Percentiles rank a stretch among this genome's conserved stretches.
These are phyloP conservation scores for Caenorhabditis doughertyi DNA, from an alignment of 2,888 invertebrate species.

Conservation along the genomic window DNA sequence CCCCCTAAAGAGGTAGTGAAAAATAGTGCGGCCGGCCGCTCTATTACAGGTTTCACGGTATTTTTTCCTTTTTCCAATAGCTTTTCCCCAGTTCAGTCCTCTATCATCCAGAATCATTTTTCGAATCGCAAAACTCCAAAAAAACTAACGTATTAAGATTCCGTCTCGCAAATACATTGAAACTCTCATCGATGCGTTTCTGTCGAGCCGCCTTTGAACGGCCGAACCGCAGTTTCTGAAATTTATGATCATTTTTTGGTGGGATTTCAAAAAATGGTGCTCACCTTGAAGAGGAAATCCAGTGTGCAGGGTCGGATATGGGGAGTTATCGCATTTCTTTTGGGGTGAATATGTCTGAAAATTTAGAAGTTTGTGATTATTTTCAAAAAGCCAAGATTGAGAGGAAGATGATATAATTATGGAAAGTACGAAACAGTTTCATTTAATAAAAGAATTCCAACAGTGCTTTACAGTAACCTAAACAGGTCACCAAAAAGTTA, in stretches of 20 bases:
- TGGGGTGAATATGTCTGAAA: not conserved
- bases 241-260: not conserved
- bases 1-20: no score
- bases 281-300: slow-evolving; percentile 62
- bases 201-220: slow-evolving; percentile 73
- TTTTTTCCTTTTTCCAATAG: not conserved
- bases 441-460: no score
- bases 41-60: not conserved
- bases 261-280: not conserved
- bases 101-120: not conserved
- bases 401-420: no score
- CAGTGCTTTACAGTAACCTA: no score
- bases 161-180: slow-evolving; percentile 67
- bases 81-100: not conserved
- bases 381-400: no score
- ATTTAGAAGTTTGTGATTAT: not conserved
- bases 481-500: no score
- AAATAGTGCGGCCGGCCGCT: no score
- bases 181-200: slow-evolving; percentile 72
- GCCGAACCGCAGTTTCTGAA: slow-evolving; percentile 72
- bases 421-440: no score
- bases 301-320: slow-evolving; percentile 31
- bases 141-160: slow-evolving; percentile 62
- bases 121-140: not conserved
- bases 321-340: slow-evolving; percentile 35